Conservation (phyloP, 2,113 vertebrate genomes). For the Phoxinus phoxinus region DNA sequence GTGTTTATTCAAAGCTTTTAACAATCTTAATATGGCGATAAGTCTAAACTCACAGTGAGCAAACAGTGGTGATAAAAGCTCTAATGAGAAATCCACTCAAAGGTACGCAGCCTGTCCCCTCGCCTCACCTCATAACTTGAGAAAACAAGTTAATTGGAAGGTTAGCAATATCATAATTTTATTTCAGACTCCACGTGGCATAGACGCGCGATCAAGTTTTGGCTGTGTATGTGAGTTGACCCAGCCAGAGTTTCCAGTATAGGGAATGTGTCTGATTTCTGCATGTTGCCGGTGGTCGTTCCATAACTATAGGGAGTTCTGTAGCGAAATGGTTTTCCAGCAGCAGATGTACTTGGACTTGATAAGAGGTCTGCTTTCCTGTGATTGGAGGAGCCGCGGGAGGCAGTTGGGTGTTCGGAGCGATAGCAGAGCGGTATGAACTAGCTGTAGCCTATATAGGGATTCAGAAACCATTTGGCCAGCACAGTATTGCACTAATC, state of each 20-base stretch:
- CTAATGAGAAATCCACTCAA: not conserved
- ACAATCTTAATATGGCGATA: not conserved
- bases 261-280: not conserved
- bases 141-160: constrained; percentile 12
- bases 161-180: not conserved
- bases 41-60: not conserved
- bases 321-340: constrained; percentile 26
- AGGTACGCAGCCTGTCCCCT: not conserved
- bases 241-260: constrained; percentile 1
- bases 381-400: not conserved
- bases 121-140: not conserved
- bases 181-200: not conserved
- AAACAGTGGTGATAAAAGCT: constrained; percentile 14
- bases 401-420: constrained; percentile 19
- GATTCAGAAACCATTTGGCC: not conserved
- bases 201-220: not conserved
- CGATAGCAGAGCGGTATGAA: constrained; percentile 7
- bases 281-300: constrained; percentile 17
- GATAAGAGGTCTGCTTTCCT: constrained; percentile 21
- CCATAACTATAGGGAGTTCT: constrained; percentile 1
- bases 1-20: not conserved
- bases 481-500: constrained; percentile 15
- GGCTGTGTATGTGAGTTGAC: not conserved
- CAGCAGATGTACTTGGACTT: constrained; percentile 36
- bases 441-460: not conserved